These are phyloP conservation scores for Nomada ruficornis DNA, from an alignment of 2,888 invertebrate species.

Conservation along the genomic window DNA sequence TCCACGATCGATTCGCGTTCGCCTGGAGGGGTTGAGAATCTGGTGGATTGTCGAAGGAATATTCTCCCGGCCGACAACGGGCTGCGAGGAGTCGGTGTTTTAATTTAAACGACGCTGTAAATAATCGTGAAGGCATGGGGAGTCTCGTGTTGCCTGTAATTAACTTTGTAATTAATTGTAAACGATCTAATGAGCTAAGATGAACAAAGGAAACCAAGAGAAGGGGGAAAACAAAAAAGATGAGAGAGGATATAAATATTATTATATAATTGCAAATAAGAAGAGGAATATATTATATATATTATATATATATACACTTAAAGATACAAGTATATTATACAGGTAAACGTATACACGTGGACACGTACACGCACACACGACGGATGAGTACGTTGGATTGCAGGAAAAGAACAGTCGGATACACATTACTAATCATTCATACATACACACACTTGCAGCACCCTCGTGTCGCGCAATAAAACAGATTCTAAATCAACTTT, in stretches of 20 bases:
- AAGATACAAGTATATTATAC: constrained; percentile 55
- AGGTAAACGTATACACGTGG: constrained; percentile 33
- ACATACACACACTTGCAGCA: constrained; percentile 49
- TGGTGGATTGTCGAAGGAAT: not conserved
- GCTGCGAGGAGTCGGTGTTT: constrained; percentile 30
- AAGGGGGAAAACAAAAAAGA: constrained; percentile 34
- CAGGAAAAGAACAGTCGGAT: constrained; percentile 18
- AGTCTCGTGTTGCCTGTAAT: constrained; percentile 64
- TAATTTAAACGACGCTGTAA: constrained; percentile 58
- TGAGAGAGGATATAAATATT: constrained; percentile 53
- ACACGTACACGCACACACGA: constrained; percentile 27
- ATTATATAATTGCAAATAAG: constrained; percentile 57
- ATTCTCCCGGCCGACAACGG: constrained; percentile 4
- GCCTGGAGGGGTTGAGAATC: constrained; percentile 13
- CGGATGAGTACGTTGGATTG: not conserved
- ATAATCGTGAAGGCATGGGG: constrained; percentile 52
- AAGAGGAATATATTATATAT: constrained; percentile 60
- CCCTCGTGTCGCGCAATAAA: constrained; percentile 74
- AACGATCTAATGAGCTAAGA: constrained; percentile 49
- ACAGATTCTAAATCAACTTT: constrained; percentile 76
- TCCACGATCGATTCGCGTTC: constrained; percentile 28
- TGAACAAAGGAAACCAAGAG: constrained; percentile 24
- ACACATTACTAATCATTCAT: constrained; percentile 18
- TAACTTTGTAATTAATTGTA: constrained; percentile 72
- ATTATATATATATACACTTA: constrained; percentile 39